Conservation (phyloP, 2,888 invertebrate species). For the Timema cristinae region DNA sequence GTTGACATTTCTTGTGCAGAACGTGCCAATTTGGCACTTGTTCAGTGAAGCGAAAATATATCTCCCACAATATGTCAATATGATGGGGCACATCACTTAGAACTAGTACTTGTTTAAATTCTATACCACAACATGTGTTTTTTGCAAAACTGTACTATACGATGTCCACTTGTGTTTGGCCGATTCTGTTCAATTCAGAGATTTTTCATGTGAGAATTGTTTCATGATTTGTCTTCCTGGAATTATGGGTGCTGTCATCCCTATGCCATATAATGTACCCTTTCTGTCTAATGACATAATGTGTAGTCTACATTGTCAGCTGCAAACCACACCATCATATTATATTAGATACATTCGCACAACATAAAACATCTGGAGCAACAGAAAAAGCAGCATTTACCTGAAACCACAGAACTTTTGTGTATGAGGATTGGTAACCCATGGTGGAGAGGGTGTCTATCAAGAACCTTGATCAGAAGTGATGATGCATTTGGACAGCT, state of each 20-base stretch:
- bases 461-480: slow-evolving; percentile 9
- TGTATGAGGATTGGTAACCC: slow-evolving; percentile 4
- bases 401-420: not conserved
- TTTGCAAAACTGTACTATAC: not conserved
- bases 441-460: not conserved
- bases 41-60: not conserved
- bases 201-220: slow-evolving; percentile 3
- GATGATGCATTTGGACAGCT: not conserved
- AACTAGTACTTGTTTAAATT: not conserved
- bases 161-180: not conserved
- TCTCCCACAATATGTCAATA: slow-evolving; percentile 8
- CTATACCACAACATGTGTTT: not conserved
- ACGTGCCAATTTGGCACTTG: not conserved
- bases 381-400: not conserved
- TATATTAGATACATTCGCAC: slow-evolving; percentile 1
- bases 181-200: not conserved
- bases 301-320: slow-evolving; percentile 8
- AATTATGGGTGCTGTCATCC: not conserved
- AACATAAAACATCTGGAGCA: not conserved
- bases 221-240: not conserved
- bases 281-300: not conserved
- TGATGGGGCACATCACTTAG: slow-evolving; percentile 1
- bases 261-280: not conserved
- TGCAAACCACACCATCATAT: slow-evolving; percentile 9
- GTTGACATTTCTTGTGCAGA: not conserved